These are phyloP conservation scores for Atta texana DNA, from an alignment of 1,140 invertebrate genomes.

Conservation along the genomic window DNA sequence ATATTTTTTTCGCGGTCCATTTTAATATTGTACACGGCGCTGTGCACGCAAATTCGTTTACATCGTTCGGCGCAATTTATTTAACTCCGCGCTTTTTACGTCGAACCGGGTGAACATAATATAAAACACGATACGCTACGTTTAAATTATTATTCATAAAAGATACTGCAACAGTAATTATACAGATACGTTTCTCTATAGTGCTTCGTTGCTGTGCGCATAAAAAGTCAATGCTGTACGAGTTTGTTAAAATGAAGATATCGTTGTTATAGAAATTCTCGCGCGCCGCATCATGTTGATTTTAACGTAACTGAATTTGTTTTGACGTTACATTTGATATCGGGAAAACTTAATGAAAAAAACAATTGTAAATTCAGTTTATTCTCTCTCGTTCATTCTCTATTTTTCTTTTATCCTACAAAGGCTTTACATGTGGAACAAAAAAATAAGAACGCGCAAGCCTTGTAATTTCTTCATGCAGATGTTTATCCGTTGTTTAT, in stretches of 20 bases:
- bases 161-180: conserved; percentile 18
- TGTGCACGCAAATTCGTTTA: conserved; percentile 41
- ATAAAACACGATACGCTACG: neutral
- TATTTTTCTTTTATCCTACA: neutral
- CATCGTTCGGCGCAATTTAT: conserved; percentile 48
- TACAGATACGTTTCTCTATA: neutral
- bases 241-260: conserved; percentile 38
- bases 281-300: neutral
- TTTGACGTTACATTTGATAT: conserved; percentile 1
- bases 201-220: neutral
- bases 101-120: neutral
- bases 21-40: conserved; percentile 31
- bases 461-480: neutral
- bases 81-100: conserved; percentile 30
- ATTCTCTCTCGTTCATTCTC: neutral
- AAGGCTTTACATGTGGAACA: neutral
- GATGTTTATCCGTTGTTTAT: conserved; percentile 28
- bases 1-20: conserved; percentile 5
- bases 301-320: conserved; percentile 17
- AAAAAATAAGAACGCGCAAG: neutral
- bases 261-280: conserved; percentile 16
- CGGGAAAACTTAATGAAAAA: neutral
- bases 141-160: conserved; percentile 48
- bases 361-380: neutral
- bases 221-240: neutral